Conservation (phyloP, 2,113 vertebrate genomes). For the Strigops habroptila region DNA sequence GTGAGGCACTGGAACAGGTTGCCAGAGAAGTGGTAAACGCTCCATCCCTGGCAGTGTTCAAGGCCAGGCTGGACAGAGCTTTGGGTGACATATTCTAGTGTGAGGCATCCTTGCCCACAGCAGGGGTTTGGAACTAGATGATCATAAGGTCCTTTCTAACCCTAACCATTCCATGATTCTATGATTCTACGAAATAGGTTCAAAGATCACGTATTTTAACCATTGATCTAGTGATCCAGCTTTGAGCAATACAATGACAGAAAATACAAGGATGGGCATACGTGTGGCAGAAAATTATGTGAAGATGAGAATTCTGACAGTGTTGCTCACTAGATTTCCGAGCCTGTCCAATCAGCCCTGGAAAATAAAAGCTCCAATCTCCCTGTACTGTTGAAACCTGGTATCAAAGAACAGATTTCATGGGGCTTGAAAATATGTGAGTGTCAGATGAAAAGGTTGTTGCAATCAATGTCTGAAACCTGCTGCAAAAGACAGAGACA, state of each 20-base stretch:
- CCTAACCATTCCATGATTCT: neutral
- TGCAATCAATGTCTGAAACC: neutral
- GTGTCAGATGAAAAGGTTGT: neutral
- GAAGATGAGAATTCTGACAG: neutral
- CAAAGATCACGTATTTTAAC: neutral
- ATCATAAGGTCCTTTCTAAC: neutral
- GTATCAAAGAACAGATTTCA: neutral
- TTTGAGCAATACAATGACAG: rapidly evolving
- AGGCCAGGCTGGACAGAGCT: neutral
- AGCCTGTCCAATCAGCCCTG: neutral
- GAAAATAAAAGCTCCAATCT: neutral
- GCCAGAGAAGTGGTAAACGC: neutral
- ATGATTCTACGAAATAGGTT: neutral
- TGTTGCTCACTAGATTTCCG: neutral
- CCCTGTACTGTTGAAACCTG: rapidly evolving
- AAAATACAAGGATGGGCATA: neutral
- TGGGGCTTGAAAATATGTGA: neutral
- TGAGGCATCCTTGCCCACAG: neutral
- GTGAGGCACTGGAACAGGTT: neutral
- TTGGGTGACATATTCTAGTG: neutral
- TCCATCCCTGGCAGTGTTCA: neutral
- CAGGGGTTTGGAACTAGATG: neutral
- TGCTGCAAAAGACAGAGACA: neutral
- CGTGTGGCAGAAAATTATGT: neutral
- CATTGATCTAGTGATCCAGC: neutral